Evolutionary conservation across 1,140 invertebrate genomes (phyloP).

Genomic region (Maniola jurtina): DNA sequence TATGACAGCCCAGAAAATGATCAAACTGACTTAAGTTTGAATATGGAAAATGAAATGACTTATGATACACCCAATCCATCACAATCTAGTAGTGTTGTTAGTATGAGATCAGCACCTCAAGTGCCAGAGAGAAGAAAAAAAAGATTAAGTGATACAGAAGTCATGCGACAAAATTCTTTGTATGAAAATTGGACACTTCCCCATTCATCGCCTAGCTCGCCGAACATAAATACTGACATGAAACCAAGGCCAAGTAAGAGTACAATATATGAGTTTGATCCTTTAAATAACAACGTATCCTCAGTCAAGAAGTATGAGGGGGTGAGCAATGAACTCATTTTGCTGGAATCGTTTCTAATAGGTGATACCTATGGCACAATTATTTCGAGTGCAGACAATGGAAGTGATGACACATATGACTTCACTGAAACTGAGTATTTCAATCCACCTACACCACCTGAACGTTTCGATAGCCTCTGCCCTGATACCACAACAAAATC

Average conservation of each 20-base stretch:
- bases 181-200: constrained; percentile 66
- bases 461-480: constrained; percentile 60
- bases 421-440: constrained; percentile 61
- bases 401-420: constrained; percentile 52
- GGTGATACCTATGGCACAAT: constrained; percentile 67
- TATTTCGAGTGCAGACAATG: constrained; percentile 42
- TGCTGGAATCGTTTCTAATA: constrained; percentile 65
- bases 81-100: constrained; percentile 52
- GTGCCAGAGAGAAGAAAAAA: constrained; percentile 57
- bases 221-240: constrained; percentile 17
- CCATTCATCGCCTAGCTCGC: constrained; percentile 27
- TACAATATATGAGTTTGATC: constrained; percentile 72
- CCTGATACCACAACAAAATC: constrained; percentile 34
- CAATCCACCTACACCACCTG: constrained; percentile 66
- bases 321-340: constrained; percentile 63
- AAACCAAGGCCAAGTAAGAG: constrained; percentile 55
- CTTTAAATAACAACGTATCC: constrained; percentile 51
- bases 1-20: constrained; percentile 58
- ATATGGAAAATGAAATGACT: constrained; percentile 43
- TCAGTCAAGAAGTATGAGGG: constrained; percentile 54
- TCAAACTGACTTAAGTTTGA: constrained; percentile 37
- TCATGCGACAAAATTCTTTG: constrained; percentile 61
- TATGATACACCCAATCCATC: constrained; percentile 63
- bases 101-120: constrained; percentile 47
- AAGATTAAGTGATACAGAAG: constrained; percentile 42